Evolutionary conservation across 2,797 vertebrate species (phyloP), one percentile per base, ranked within the genome.

Genomic region (Sternotherus odoratus): DNA sequence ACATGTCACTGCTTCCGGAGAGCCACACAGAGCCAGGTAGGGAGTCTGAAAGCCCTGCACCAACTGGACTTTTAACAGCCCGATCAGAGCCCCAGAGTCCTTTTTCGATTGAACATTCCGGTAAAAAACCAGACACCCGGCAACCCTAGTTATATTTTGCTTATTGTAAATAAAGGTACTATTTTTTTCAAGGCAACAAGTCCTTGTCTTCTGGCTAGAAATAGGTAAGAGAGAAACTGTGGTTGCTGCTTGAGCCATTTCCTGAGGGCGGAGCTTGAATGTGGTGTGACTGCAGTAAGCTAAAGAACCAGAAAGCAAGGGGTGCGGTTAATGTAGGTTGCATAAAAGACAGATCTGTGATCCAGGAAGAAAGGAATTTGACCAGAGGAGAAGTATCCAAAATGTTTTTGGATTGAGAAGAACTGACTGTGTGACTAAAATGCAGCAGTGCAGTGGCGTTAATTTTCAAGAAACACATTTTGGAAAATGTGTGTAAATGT

Each of bases 401-500:
- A 60, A 60, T 60, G 82, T 33, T 53, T 16, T 28, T 93, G 79
- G 88, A 51, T 60, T 82, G 51, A 85, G 82, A 91, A 91, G 91
- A 85, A 83, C 19, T 85, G 2, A 79, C 77, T 69, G 33, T 48
- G 28, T 88, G 21, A 56, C 86, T 78, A 91, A 94, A 79, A 81
- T 96, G 80, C 84, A 93, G 69, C 24, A 79, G 56, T 80, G 80
- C n/a, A 16, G 51, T 13, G 30, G 51, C 53, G 63, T 90, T 94
- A 80, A 17, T 77, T 93, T 95, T 88, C 80, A 93, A 80, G 82
- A 90, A 90, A 77, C 19, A 81, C n/a, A 39, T 80, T 91, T 88
- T 90, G 72, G 82, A 53, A 87, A 93, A 93, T 85, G 85, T 85
- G 30, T 74, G 66, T 66, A 93, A 93, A 89, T 51, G 83, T 95